Base-by-base conservation (phyloP, 2,888 invertebrate genomes). In the Lasioglossum villosulum region DNA sequence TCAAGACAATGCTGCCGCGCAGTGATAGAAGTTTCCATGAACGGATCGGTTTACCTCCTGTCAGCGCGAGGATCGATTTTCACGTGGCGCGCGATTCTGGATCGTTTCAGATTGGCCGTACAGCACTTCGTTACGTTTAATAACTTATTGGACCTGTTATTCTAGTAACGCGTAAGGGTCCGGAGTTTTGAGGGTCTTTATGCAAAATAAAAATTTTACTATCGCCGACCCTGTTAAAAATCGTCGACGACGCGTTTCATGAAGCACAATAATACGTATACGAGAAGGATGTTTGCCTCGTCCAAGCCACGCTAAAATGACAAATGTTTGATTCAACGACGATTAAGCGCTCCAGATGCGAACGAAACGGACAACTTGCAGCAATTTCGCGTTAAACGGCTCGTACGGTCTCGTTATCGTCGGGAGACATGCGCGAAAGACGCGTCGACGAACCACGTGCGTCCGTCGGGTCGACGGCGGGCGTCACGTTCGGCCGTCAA, bases 401-500 rank as follows among this genome's bases (percentile, higher is more conserved):
- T 10, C 10, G 52, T 10, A n/a, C n/a, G 10, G n/a, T n/a, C 52
- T 52, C 10, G 66, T 66, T 66, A 66, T 66, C 66, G 34, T 37
- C 37, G 37, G 4, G 23, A 4, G 68, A 68, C 68, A 68, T 68
- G 68, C 68, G 68, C 68, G 68, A 68, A n/a, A 66, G 19, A 37
- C 37, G 4, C 37, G 23, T 68, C 37, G 59, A 59, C 59, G 37
- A 23, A 39, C n/a, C 34, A 16, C 48, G 27, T n/a, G 19, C 59
- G 56, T 23, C 23, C 6, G 19, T 2, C 70, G 52, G 6, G 19
- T 1, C 70, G 70, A 48, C 42, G 30, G 27, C 27, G 16, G 14
- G 19, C 39, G 70, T 86, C 84, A 84, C 84, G 80, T 85, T 77
- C 37, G 37, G 34, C 63, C 52, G 78, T 71, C 75, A 84, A 37